These are phyloP conservation scores for Ophioderma brevispina DNA, from an alignment of 35 echinoderm and acorn worm species.

Conservation along the genomic window DNA sequence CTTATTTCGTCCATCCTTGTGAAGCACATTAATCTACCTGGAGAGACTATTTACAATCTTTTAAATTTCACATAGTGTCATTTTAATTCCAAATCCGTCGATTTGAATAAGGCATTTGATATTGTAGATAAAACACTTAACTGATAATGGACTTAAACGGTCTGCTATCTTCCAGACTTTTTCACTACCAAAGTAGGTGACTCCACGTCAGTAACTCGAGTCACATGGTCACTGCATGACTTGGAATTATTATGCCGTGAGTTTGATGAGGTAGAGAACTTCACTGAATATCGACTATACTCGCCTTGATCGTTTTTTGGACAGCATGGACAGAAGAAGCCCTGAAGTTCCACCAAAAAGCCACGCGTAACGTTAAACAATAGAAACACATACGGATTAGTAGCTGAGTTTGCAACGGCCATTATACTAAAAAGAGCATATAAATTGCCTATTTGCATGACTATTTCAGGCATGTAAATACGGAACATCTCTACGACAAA, in stretches of 20 bases:
- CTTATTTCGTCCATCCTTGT: too few species aligned
- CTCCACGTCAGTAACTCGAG: not conserved
- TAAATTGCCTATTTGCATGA: not conserved
- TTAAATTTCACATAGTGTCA: too few species aligned
- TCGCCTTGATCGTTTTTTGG: constrained; percentile 34
- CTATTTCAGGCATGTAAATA: not conserved
- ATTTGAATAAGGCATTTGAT: too few species aligned
- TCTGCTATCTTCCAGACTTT: too few species aligned
- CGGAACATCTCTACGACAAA: constrained; percentile 74
- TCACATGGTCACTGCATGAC: not conserved
- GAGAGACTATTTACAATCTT: too few species aligned
- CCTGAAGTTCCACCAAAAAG: constrained; percentile 76
- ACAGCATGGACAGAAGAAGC: constrained; percentile 54
- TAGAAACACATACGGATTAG: constrained; percentile 89
- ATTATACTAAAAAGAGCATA: constrained; percentile 70
- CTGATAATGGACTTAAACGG: too few species aligned
- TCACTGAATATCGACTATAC: constrained; percentile 73
- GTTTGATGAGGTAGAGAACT: constrained; percentile 84
- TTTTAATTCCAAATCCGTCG: too few species aligned
- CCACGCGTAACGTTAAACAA: constrained; percentile 74
- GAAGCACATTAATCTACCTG: too few species aligned
- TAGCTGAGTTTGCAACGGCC: constrained; percentile 75
- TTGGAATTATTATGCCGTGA: constrained; percentile 37
- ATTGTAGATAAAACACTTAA: too few species aligned
- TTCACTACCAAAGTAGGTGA: too few species aligned